A percentile compares a stretch with the other conserved stretches of the same genome.
These are phyloP conservation scores for Platyscapa corneri DNA, from an alignment of 1,140 invertebrate species.

Conservation along the genomic window DNA sequence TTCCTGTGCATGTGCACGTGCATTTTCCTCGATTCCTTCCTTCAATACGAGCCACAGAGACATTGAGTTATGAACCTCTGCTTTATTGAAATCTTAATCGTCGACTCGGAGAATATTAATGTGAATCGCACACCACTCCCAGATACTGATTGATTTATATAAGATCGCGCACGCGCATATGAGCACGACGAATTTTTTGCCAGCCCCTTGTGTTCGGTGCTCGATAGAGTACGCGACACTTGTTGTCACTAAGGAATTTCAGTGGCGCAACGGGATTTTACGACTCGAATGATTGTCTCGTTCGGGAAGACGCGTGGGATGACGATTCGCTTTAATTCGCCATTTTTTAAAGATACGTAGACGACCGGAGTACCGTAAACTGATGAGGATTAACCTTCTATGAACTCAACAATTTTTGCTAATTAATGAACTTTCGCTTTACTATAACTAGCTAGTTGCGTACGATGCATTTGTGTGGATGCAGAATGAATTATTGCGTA, in stretches of 20 bases:
- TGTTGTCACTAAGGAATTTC: background rate
- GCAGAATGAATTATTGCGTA: background rate
- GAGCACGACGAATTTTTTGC: background rate
- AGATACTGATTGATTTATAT: slow-evolving; percentile 32
- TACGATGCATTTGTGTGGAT: background rate
- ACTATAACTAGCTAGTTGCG: background rate
- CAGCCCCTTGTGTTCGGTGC: background rate
- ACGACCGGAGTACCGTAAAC: background rate
- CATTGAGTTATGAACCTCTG: slow-evolving; percentile 35
- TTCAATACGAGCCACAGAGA: background rate
- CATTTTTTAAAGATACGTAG: background rate
- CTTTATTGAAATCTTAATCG: slow-evolving; percentile 48
- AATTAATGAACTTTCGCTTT: background rate
- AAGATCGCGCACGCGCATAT: background rate
- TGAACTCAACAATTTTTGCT: background rate
- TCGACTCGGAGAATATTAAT: slow-evolving; percentile 21
- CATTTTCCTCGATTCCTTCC: background rate
- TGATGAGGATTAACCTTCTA: background rate
- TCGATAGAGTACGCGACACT: background rate
- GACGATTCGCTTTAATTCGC: background rate
- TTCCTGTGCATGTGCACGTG: background rate
- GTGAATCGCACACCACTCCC: background rate
- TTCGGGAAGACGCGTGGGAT: background rate
- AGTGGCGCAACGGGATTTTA: background rate
- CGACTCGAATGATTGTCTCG: background rate